These are phyloP conservation scores for Acropora tenuis DNA, from an alignment of 64 coral and sea anemone species.

Conservation along the genomic window DNA sequence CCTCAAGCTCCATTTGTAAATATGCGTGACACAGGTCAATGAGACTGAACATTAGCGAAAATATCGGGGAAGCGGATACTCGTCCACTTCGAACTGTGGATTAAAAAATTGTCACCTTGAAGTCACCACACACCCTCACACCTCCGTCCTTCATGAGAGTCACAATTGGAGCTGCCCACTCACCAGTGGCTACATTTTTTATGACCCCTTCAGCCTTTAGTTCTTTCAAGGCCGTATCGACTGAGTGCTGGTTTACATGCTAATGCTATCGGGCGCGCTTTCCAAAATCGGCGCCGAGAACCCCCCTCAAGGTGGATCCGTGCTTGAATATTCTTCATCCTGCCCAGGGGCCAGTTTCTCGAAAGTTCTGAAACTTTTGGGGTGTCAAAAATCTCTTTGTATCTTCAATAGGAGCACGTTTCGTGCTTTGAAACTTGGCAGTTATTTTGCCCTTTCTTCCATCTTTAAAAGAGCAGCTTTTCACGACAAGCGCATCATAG, in stretches of 20 bases:
- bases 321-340: slow-evolving; percentile 7
- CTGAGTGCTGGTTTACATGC: slow-evolving; percentile 27
- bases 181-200: not conserved
- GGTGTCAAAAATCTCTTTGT: too few species aligned
- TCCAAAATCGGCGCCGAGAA: slow-evolving; percentile 4
- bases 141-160: slow-evolving; percentile 1
- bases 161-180: slow-evolving; percentile 1
- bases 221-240: not conserved
- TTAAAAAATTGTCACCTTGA: slow-evolving; percentile 26
- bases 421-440: too few species aligned
- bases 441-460: too few species aligned
- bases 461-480: too few species aligned
- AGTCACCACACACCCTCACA: slow-evolving; percentile 50
- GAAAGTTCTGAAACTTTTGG: too few species aligned
- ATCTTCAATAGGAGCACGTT: too few species aligned
- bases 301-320: not conserved
- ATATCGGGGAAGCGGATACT: not conserved
- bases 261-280: slow-evolving; percentile 14
- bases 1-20: slow-evolving; percentile 56
- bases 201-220: slow-evolving; percentile 16
- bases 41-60: not conserved
- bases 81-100: slow-evolving; percentile 20
- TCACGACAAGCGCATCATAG: too few species aligned
- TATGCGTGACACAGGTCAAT: slow-evolving; percentile 25
- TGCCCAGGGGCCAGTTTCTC: not conserved